These are phyloP conservation scores for Neopelma chrysocephalum DNA, from an alignment of 2,797 vertebrate species.

Conservation along the genomic window DNA sequence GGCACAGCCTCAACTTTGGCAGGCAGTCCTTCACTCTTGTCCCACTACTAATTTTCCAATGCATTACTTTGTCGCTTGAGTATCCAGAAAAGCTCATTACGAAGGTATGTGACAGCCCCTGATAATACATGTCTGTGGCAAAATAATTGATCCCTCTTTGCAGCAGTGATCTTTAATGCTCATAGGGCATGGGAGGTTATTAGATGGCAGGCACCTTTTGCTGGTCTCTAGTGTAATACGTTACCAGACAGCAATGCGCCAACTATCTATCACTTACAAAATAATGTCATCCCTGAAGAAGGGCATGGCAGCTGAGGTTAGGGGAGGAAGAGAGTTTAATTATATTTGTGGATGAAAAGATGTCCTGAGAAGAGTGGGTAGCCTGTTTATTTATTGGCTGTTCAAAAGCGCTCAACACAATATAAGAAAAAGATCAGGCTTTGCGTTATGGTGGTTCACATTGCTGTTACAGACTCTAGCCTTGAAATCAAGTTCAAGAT, in stretches of 20 bases:
- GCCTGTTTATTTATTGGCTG: constrained; percentile 60
- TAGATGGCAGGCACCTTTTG: constrained; percentile 46
- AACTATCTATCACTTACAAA: constrained; percentile 45
- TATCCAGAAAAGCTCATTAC: constrained; percentile 62
- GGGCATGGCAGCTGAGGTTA: background rate
- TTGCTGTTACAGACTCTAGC: background rate
- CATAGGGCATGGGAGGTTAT: constrained; percentile 55
- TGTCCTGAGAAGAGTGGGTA: constrained; percentile 13
- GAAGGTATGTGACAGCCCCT: constrained; percentile 59
- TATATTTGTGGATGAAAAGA: constrained; percentile 54
- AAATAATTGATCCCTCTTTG: constrained; percentile 66
- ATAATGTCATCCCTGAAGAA: constrained; percentile 56
- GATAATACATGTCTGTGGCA: constrained; percentile 66
- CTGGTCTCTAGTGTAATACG: constrained; percentile 24
- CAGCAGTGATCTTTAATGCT: constrained; percentile 61
- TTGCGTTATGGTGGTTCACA: background rate
- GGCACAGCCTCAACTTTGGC: constrained; percentile 27
- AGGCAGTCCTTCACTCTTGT: constrained; percentile 52
- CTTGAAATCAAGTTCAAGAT: constrained; percentile 54
- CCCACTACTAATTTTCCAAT: constrained; percentile 62
- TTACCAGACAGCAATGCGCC: constrained; percentile 57
- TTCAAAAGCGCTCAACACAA: constrained; percentile 35
- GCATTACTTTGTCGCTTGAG: constrained; percentile 49
- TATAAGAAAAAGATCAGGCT: background rate
- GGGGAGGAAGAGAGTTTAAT: constrained; percentile 36